A percentile compares a stretch with the other conserved stretches of the same genome.
These are phyloP conservation scores for Dorcus hopei DNA, from an alignment of 2,888 invertebrate genomes.

Conservation along the genomic window DNA sequence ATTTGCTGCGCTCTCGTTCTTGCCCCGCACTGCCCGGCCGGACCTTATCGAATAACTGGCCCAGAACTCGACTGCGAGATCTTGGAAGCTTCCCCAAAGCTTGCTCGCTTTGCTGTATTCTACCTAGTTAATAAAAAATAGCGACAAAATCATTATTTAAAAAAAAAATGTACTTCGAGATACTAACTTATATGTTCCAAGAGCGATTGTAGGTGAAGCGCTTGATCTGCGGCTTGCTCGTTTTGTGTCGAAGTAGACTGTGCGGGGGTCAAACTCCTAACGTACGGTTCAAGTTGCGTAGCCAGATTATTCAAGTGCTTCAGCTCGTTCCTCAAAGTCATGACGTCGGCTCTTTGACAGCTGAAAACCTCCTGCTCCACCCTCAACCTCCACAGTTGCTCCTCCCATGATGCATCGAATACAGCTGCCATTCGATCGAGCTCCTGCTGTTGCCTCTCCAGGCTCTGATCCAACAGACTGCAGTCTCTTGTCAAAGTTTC, in stretches of 20 bases:
- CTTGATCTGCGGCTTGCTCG: constrained; percentile 44
- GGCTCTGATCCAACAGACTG: constrained; percentile 57
- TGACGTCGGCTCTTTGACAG: constrained; percentile 63
- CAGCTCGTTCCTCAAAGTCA: constrained; percentile 62
- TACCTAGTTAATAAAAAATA: constrained; percentile 17
- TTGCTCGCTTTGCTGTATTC: constrained; percentile 41
- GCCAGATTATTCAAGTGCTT: constrained; percentile 62
- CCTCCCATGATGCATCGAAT: constrained; percentile 69
- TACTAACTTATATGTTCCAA: constrained; percentile 53
- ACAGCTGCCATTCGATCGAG: constrained; percentile 58
- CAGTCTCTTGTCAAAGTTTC: constrained; percentile 59
- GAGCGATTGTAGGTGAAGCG: constrained; percentile 54
- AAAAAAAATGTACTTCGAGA: neutral
- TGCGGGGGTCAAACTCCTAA: constrained; percentile 53
- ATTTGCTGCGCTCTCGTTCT: constrained; percentile 46
- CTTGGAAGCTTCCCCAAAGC: constrained; percentile 45
- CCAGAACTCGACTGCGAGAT: constrained; percentile 51
- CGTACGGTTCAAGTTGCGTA: constrained; percentile 64
- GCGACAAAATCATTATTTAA: too few species aligned
- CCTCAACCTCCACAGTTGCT: constrained; percentile 66
- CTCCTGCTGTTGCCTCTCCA: constrained; percentile 61
- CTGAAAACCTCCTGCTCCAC: constrained; percentile 63
- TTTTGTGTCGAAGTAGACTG: constrained; percentile 32
- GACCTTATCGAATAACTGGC: constrained; percentile 58
- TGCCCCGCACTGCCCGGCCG: constrained; percentile 44